These are phyloP conservation scores for Petrocephalus zakoni DNA, from an alignment of 2,113 vertebrate species.

Conservation along the genomic window DNA sequence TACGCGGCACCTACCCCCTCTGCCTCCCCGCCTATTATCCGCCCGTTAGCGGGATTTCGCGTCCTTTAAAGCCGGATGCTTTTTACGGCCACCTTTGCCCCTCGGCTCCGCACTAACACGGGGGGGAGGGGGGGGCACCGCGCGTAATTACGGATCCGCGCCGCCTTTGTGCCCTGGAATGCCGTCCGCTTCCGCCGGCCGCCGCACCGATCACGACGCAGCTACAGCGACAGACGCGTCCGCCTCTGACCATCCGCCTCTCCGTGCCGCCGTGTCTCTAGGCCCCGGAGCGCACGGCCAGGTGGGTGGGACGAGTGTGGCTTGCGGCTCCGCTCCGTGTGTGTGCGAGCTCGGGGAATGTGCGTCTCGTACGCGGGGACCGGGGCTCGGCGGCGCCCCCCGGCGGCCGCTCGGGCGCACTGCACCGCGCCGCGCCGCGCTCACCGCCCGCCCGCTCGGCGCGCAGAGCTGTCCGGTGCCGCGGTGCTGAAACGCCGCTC, in stretches of 20 bases:
- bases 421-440: constrained; percentile 26
- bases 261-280: not conserved
- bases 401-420: constrained; percentile 34
- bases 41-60: not conserved
- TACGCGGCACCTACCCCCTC: not conserved
- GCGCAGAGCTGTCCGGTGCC: constrained; percentile 50
- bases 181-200: not conserved
- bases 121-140: not conserved
- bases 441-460: not conserved
- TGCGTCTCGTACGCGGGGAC: constrained; percentile 14
- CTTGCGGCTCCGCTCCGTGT: constrained; percentile 38
- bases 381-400: constrained; percentile 37
- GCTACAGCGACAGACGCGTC: not conserved
- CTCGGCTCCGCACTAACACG: not conserved
- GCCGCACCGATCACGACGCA: not conserved
- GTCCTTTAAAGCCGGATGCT: not conserved
- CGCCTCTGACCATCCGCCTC: not conserved
- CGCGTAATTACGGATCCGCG: not conserved
- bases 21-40: not conserved
- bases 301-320: constrained; percentile 32
- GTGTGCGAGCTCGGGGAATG: constrained; percentile 36
- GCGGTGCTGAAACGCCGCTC: constrained; percentile 45
- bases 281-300: constrained; percentile 31
- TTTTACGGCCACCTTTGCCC: not conserved
- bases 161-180: constrained; percentile 10